These are phyloP conservation scores for Hemibates koningsi DNA, from an alignment of 2,113 vertebrate genomes.

Conservation along the genomic window DNA sequence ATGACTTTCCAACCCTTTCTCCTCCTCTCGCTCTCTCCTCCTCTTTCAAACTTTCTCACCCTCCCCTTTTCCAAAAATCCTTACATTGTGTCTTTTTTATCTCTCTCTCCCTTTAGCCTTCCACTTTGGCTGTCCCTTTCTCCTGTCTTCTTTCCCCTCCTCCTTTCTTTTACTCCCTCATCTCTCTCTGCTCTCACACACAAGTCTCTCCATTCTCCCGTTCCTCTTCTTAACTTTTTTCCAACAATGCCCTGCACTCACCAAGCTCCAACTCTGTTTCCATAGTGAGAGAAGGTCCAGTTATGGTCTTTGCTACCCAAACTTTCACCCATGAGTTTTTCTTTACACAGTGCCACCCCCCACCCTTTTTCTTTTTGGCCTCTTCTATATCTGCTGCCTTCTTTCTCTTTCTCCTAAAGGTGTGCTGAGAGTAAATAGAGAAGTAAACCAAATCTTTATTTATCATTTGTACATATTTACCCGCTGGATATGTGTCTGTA, in stretches of 20 bases:
- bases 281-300: constrained; percentile 37
- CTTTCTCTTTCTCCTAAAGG: not conserved
- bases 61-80: constrained; percentile 26
- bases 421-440: not conserved
- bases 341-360: not conserved
- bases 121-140: constrained; percentile 6
- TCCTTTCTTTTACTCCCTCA: constrained; percentile 9
- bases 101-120: not conserved
- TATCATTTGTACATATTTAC: not conserved
- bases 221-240: constrained; percentile 5
- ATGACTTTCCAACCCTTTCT: constrained; percentile 35
- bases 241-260: constrained; percentile 14
- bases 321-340: not conserved
- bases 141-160: not conserved
- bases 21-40: not conserved
- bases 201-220: constrained; percentile 21
- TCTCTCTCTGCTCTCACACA: constrained; percentile 8
- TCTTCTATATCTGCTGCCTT: not conserved
- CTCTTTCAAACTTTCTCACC: constrained; percentile 46
- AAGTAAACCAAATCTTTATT: not conserved
- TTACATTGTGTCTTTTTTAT: constrained; percentile 6
- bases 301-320: constrained; percentile 2
- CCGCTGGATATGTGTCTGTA: not conserved
- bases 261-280: constrained; percentile 38
- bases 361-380: not conserved